Evolutionary conservation across 2,113 vertebrate genomes (phyloP), one percentile per base, ranked within the genome.

Genomic region (Takifugu flavidus): DNA sequence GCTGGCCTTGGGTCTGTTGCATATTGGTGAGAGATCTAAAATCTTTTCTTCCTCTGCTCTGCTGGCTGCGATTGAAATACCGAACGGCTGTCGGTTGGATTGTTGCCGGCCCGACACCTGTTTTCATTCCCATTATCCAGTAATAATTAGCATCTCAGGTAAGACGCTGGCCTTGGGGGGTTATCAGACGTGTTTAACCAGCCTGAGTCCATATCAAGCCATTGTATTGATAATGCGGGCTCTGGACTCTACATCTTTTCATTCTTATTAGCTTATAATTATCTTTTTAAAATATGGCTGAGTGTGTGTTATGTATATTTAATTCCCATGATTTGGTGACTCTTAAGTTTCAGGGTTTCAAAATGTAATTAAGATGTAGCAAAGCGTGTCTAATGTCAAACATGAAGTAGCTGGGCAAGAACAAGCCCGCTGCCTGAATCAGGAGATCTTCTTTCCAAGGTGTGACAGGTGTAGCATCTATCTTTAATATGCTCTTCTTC

Each of bases 341-440:
- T 73, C 12, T 65, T 70, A 52, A 72, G 72, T 73, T 54, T 60
- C 72, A 72, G 82, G 75, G 67, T 78, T 61, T 61, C 69, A 56
- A 56, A 74, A 71, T 72, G 20, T 73, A 75, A 84, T 80, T 70
- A 79, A 56, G 53, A 71, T 65, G 82, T 75, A 74, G 47, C 49
- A 42, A 59, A 55, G 65, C 74, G 66, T 77, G 73, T 61, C 49
- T 56, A 62, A 27, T 79, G 73, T 61, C 49, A 55, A 62, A 27
- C 74, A 74, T 75, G 72, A 80, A 69, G 59, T 53, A 67, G 57
- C 64, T 50, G 1, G 52, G 53, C 26, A 47, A 54, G 71, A 47
- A 70, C 69, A 54, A 46, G 52, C 52, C 67, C 63, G 34, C 59
- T 76, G 56, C 64, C 68, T 64, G 76, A 65, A 78, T 79, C 74